Conservation (phyloP, 2,113 vertebrate species). For the Heloderma charlesbogerti region DNA sequence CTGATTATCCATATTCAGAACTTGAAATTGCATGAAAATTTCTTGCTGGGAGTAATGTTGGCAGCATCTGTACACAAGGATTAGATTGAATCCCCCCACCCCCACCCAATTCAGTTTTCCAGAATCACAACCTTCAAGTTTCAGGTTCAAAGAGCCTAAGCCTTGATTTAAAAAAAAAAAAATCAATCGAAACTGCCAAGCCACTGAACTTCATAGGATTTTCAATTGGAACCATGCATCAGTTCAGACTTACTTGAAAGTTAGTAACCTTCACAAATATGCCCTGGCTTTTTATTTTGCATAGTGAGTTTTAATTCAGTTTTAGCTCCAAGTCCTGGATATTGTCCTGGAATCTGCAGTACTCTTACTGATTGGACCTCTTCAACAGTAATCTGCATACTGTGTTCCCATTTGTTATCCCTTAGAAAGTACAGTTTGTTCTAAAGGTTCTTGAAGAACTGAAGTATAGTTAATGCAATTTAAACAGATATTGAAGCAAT, state of each 20-base stretch:
- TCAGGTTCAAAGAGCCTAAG: neutral
- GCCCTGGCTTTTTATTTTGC: neutral
- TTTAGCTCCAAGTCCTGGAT: neutral
- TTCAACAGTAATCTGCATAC: neutral
- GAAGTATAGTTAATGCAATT: neutral
- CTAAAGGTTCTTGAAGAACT: slow-evolving; percentile 24
- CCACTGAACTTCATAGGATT: neutral
- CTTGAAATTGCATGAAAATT: slow-evolving; percentile 1
- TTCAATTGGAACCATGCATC: slow-evolving; percentile 4
- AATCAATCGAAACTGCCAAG: neutral
- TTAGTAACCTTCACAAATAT: neutral
- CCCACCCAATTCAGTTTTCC: neutral
- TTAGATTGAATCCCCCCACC: neutral
- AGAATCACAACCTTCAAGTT: slow-evolving; percentile 2
- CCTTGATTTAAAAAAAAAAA: neutral
- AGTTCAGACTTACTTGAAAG: slow-evolving; percentile 30
- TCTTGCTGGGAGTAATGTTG: neutral
- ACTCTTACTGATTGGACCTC: slow-evolving; percentile 2
- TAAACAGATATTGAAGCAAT: neutral
- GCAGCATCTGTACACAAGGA: neutral
- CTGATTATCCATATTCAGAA: slow-evolving; percentile 8
- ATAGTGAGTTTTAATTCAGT: neutral
- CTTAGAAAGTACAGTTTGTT: neutral
- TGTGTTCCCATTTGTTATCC: neutral
- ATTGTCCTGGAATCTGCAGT: neutral